Evolutionary conservation across 2,888 invertebrate species (phyloP).

Genomic region (Stenchaetothrips biformis): DNA sequence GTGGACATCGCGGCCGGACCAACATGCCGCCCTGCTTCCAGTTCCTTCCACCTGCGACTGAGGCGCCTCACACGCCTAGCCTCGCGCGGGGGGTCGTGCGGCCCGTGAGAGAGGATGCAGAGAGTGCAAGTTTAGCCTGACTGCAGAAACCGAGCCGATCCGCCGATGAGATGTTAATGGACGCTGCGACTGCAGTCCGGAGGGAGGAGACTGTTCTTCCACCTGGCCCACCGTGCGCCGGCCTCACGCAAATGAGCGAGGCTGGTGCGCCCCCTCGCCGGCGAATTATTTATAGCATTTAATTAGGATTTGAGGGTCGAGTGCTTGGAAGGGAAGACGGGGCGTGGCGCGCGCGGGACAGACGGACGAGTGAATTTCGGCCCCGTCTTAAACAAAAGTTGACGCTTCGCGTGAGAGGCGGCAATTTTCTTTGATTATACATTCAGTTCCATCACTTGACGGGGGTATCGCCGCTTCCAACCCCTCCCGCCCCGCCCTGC

Average conservation of each 20-base stretch:
- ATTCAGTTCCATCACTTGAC: neutral
- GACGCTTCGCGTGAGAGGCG: conserved; percentile 22
- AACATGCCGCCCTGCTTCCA: no score
- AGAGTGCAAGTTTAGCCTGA: no score
- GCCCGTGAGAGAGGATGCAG: no score
- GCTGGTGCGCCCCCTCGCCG: conserved; percentile 20
- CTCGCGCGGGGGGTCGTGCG: conserved; percentile 33
- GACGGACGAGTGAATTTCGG: conserved; percentile 15
- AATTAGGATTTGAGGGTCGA: conserved; percentile 22
- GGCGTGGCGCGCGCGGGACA: neutral
- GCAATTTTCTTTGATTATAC: conserved; percentile 24
- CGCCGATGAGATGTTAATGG: neutral
- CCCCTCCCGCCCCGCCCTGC: conserved; percentile 34
- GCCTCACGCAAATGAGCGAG: neutral
- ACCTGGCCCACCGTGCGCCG: neutral
- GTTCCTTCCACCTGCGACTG: no score
- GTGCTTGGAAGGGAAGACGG: neutral
- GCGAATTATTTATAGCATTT: conserved; percentile 29
- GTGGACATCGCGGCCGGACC: no score
- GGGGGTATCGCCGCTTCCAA: conserved; percentile 33
- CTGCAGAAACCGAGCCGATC: neutral
- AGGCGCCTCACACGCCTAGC: conserved; percentile 18
- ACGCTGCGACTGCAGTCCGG: neutral
- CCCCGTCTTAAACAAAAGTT: conserved; percentile 21
- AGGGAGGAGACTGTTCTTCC: neutral